Evolutionary conservation across 2,797 vertebrate species (phyloP).

Genomic region (Gadopsis marmoratus): DNA sequence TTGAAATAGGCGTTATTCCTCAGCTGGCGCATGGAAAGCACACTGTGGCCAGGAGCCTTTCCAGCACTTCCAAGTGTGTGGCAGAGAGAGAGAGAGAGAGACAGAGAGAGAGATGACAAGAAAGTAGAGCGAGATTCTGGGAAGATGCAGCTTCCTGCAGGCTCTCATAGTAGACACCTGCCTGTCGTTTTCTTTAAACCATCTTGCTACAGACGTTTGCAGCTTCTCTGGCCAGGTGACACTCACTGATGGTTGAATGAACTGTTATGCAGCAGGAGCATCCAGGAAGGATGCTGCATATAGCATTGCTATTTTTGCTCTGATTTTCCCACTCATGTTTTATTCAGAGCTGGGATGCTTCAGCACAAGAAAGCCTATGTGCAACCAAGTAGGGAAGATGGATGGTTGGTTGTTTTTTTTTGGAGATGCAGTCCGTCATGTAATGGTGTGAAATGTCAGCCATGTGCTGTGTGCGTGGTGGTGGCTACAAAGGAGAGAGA

Average conservation of each 20-base stretch:
- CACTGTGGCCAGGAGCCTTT: slow-evolving; percentile 62
- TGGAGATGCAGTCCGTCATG: slow-evolving; percentile 31
- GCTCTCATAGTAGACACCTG: slow-evolving; percentile 53
- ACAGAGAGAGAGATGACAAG: slow-evolving; percentile 16
- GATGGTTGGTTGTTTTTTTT: slow-evolving; percentile 37
- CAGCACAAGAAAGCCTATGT: slow-evolving; percentile 57
- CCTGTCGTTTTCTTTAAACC: slow-evolving; percentile 43
- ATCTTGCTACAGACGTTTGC: slow-evolving; percentile 37
- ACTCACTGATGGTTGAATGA: slow-evolving; percentile 44
- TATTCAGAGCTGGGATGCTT: slow-evolving; percentile 75
- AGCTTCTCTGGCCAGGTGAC: slow-evolving; percentile 57
- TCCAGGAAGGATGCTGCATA: slow-evolving; percentile 51
- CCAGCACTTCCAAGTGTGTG: slow-evolving; percentile 55
- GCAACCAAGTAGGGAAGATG: slow-evolving; percentile 55
- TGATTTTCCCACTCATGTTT: slow-evolving; percentile 78
- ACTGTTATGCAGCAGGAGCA: slow-evolving; percentile 49
- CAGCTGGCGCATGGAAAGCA: slow-evolving; percentile 54
- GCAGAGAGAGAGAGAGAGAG: slow-evolving; percentile 13
- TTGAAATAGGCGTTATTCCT: slow-evolving; percentile 61
- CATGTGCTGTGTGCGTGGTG: slow-evolving; percentile 11
- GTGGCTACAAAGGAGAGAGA: not conserved
- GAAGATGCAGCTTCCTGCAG: slow-evolving; percentile 43
- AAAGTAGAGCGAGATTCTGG: slow-evolving; percentile 25
- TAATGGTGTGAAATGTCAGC: slow-evolving; percentile 34
- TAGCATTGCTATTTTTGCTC: slow-evolving; percentile 70